Base-by-base conservation (phyloP, 2,113 vertebrate species). In the Ammospiza caudacuta region DNA sequence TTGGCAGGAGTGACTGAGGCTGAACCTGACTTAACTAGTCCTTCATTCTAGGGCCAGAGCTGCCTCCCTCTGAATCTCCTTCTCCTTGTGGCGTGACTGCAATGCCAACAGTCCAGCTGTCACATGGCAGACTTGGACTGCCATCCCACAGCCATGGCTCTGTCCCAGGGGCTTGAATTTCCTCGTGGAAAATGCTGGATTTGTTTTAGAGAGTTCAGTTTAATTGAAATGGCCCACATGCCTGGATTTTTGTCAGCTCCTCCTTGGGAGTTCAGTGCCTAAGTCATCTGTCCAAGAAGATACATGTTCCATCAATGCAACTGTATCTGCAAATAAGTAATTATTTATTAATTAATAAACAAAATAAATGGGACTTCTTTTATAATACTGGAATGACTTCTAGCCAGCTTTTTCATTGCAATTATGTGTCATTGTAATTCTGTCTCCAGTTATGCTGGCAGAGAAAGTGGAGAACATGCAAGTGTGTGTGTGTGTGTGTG, bases 341-440 rank as follows among this genome's bases (percentile, higher is more conserved):
- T 91, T 94, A 91, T 91, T 90, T 92, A 95, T 94, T 96, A 69
- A 93, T 68, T 82, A 85, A 85, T 75, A 74, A 39, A 39, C 37
- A 39, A 81, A 97, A 96, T 87, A 73, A 97, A 96, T n/a, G 24
- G 37, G 21, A 76, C 15, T 96, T 85, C 21, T 83, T 96, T 96
- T 89, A 84, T 69, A 95, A 69, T 87, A 92, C 51, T 51, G 35
- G 44, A 82, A 79, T 87, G 73, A 76, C 62, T 92, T 87, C 59
- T 78, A 76, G 12, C 13, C 41, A 94, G 62, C 54, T 82, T 73
- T 94, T 78, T 92, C 44, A 31, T 43, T 58, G 27, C 35, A 59
- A 58, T 77, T 81, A 15, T 39, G 15, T 84, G 39, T 57, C 41
- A 10, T 2, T 83, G 12, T 58, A 79, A 72, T 75, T 87, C 70